Evolutionary conservation across 2,113 vertebrate genomes (phyloP).

Genomic region (Limnothrissa miodon): DNA sequence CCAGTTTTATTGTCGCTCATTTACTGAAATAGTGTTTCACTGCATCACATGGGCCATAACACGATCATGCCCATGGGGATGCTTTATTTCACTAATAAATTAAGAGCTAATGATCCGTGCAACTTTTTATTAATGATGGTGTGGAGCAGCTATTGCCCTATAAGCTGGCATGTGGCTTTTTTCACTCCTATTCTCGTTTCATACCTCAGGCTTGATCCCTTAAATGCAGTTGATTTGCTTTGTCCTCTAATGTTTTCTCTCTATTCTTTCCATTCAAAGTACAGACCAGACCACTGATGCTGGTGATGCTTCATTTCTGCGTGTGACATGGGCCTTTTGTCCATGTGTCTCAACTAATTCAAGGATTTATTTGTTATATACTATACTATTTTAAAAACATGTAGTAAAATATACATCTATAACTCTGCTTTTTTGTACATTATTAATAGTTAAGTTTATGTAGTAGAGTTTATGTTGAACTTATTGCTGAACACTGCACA

Average conservation of each 20-base stretch:
- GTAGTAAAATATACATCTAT: no score
- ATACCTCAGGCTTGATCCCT: not conserved
- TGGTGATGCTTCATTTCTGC: not conserved
- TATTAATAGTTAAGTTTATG: no score
- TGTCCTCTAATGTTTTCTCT: not conserved
- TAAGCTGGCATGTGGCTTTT: not conserved
- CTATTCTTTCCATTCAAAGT: not conserved
- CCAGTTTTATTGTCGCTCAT: constrained; percentile 6
- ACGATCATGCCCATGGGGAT: not conserved
- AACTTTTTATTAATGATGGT: constrained; percentile 11
- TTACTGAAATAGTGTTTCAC: constrained; percentile 2
- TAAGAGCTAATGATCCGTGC: not conserved
- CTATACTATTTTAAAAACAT: no score
- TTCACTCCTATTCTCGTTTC: not conserved
- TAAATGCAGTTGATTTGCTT: not conserved
- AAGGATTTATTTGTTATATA: no score
- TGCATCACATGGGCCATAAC: not conserved
- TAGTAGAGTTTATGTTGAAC: no score
- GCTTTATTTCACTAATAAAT: constrained; percentile 15
- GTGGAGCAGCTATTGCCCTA: not conserved
- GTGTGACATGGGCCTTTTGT: not conserved
- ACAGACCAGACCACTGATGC: no score
- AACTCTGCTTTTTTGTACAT: no score
- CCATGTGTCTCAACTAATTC: no score
- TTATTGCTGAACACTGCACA: not conserved